Evolutionary conservation across 2,888 invertebrate genomes (phyloP), one percentile per base, ranked within the genome.

Genomic region (Zygaena filipendulae): DNA sequence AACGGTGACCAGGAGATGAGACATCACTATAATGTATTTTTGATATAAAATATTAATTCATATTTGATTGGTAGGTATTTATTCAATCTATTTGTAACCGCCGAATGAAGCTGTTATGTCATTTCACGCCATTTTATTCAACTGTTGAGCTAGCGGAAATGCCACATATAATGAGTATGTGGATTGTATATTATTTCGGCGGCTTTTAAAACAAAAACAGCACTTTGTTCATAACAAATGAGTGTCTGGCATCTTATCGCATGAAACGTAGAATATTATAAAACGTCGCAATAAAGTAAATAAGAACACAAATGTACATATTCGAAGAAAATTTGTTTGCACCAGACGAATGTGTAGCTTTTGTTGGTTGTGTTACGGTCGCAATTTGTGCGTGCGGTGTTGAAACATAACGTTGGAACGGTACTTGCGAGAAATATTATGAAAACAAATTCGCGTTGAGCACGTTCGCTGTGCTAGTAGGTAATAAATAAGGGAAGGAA

Each of bases 371-470:
- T 2, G 4, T 32, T 52, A 63, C 40, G 43, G 63, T 53, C 22
- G 40, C 35, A 39, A 52, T 43, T 63, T 29, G 47, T 33, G 30
- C 50, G 49, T 20, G 30, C 25, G 27, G 28, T 30, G 21, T 27
- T 12, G 46, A 32, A 53, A 63, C 51, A 62, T 63, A 67, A 62
- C 51, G 53, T 51, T 53, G 47, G 50, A 54, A 53, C 52, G 52
- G 49, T 38, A 50, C 52, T 58, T 48, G 59, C 48, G 58, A 63
- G 70, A 71, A 75, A 75, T 77, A 75, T 77, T 77, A 75, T 74
- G 77, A 70, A 72, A 75, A 77, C 77, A 77, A 77, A 77, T 75
- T 77, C 69, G 62, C 56, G 68, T 63, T 68, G 71, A 72, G 72
- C 75, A 74, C 75, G 75, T 77, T 67, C 64, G 58, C 60, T 60